Base-by-base conservation (phyloP, 2,888 invertebrate species). In the Sinelater perroti region DNA sequence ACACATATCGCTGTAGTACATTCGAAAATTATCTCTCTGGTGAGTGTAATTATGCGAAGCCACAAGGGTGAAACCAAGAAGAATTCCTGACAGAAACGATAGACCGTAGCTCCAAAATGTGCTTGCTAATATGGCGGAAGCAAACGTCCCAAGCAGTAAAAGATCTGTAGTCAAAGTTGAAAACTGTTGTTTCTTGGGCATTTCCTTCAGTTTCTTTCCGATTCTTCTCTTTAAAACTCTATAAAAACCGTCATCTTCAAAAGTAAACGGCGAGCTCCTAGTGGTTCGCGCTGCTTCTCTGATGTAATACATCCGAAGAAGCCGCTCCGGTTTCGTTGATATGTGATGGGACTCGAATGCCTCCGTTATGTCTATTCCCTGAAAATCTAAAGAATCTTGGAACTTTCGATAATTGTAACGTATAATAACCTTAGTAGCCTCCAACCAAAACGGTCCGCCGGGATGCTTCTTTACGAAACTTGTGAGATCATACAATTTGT, bases 401-500 rank as follows among this genome's bases (percentile, higher is more conserved):
- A 5, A 30, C 30, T 30, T 5, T 5, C 11, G 11, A 30, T n/a
- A n/a, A n/a, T n/a, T n/a, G n/a, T n/a, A n/a, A n/a, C n/a, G n/a
- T n/a, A n/a, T n/a, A n/a, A n/a, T n/a, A n/a, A 85, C 91, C 81
- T 87, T 85, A 1, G 89, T 85, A 35, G 87, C 78, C 24, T 79
- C 78, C 45, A 93, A 70, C 91, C 92, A 93, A 72, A 89, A 88
- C 0, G 80, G 70, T 1, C 96, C 93, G 28, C 95, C 95, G 0
- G 97, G 97, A 81, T 97, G 97, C 36, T 80, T 82, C 2, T 85
- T 77, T 3, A 91, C 80, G 74, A 95, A 98, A 13, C 84, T 82
- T 0, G 87, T 86, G 14, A 98, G 82, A 77, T 97, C 93, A 75
- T 97, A 97, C 16, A 97, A 79, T 33, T 81, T 80, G 75, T 92